phyloP scores from a whole-genome alignment of 1,140 invertebrate species.

The Mycetomoellerius zeteki region DNA sequence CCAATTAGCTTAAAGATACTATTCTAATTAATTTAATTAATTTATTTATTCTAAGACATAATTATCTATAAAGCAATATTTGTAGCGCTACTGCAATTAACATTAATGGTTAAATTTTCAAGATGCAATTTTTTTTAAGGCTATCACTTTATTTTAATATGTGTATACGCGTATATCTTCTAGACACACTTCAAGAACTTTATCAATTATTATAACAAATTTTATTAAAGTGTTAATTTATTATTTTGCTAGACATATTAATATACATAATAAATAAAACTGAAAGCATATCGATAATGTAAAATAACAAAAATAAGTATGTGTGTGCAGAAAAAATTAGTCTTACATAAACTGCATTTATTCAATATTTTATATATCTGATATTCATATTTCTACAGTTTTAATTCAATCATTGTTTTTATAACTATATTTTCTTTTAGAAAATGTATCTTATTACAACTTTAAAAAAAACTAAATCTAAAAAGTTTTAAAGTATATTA shows the following conservation, averaged over 20 bases:
- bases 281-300: background rate
- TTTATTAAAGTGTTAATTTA: background rate
- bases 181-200: background rate
- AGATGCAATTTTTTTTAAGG: background rate
- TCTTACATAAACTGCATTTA: background rate
- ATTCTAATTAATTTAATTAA: constrained; percentile 46
- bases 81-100: constrained; percentile 40
- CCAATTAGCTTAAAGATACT: constrained; percentile 67
- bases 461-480: background rate
- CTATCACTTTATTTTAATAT: background rate
- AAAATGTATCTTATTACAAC: background rate
- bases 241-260: background rate
- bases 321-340: background rate
- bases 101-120: background rate
- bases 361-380: background rate
- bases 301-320: background rate
- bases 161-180: background rate
- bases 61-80: constrained; percentile 54
- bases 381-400: background rate
- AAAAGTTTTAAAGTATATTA: constrained; percentile 7
- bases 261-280: background rate
- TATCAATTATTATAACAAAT: background rate
- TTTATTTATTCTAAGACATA: constrained; percentile 53
- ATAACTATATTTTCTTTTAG: background rate
- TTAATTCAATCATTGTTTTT: background rate